phyloP scores from a whole-genome alignment of 2,113 vertebrate genomes.

The Pachycephala philippinensis region DNA sequence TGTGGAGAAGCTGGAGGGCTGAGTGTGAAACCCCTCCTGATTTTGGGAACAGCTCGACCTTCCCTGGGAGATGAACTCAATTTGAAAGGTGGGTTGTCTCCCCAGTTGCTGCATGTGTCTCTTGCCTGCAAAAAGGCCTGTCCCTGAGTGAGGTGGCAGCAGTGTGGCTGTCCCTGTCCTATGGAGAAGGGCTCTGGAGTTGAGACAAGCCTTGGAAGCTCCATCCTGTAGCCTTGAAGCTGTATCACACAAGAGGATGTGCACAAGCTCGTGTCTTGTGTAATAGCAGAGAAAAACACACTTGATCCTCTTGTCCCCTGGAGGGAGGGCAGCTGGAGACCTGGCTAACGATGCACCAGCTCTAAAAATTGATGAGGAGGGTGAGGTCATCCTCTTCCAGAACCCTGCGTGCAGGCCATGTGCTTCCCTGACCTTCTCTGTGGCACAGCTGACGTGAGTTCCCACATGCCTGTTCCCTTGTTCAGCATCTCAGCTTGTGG shows the following conservation, averaged over 20 bases:
- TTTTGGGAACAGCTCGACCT: background rate
- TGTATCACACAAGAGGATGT: accelerated
- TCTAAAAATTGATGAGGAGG: background rate
- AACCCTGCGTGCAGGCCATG: accelerated
- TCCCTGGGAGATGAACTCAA: accelerated
- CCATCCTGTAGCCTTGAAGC: background rate
- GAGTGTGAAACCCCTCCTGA: background rate
- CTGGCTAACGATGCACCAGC: background rate
- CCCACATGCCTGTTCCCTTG: accelerated
- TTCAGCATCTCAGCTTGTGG: accelerated
- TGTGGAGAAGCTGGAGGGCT: background rate
- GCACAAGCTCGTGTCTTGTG: accelerated
- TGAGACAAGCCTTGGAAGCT: background rate
- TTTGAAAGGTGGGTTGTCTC: background rate
- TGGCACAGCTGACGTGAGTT: accelerated
- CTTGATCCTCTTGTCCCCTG: background rate
- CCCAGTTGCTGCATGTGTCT: accelerated
- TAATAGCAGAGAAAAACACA: background rate
- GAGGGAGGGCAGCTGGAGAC: background rate
- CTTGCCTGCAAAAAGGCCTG: background rate
- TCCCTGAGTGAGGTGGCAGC: accelerated
- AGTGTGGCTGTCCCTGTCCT: background rate
- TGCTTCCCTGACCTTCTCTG: background rate
- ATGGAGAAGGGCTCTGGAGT: background rate
- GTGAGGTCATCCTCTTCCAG: background rate